Evolutionary conservation across 2,888 invertebrate species (phyloP).

Genomic region (Cryptus viduatorius): DNA sequence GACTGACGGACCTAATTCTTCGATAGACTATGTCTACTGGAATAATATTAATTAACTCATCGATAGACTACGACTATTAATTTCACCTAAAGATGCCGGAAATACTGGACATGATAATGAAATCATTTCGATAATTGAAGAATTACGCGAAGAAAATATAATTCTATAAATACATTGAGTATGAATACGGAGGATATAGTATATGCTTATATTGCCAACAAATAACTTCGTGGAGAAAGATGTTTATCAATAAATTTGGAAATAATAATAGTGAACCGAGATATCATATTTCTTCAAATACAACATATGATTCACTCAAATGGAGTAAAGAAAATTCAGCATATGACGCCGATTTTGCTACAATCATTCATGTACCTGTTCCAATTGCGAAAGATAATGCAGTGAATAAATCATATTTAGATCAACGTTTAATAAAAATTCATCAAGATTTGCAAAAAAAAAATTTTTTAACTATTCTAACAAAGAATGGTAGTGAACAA

Average conservation of each 20-base stretch:
- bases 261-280: not conserved
- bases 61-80: not conserved
- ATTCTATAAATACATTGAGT: not conserved
- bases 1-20: no score
- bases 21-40: slow-evolving; percentile 26
- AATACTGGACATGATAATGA: slow-evolving; percentile 29
- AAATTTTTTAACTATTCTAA: no score
- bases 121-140: slow-evolving; percentile 37
- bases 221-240: not conserved
- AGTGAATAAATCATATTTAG: not conserved
- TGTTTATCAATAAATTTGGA: slow-evolving; percentile 31
- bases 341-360: not conserved
- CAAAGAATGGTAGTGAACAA: no score
- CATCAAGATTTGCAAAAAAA: not conserved
- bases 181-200: not conserved
- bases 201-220: no score
- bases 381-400: not conserved
- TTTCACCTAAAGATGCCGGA: not conserved
- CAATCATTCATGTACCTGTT: not conserved
- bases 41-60: slow-evolving; percentile 17
- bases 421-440: not conserved
- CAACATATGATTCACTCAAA: not conserved
- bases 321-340: slow-evolving; percentile 4
- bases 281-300: not conserved
- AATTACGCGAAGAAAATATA: not conserved